phyloP scores from a whole-genome alignment of 92 coral and sea anemone species.

The Umimayanthus chanpuru region DNA sequence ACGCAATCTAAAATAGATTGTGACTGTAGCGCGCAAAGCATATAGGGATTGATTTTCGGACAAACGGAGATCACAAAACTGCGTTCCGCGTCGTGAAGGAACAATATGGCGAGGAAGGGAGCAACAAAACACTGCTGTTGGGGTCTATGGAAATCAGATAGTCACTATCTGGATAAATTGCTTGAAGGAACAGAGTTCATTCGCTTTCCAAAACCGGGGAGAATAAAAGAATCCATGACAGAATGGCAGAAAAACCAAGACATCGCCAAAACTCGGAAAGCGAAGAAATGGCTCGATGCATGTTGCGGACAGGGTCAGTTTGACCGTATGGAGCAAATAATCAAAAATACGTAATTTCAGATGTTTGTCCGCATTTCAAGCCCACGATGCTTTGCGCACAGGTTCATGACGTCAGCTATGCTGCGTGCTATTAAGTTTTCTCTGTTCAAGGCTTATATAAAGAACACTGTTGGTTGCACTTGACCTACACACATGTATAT shows the following conservation, averaged over 20 bases:
- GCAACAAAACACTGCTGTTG: conserved; percentile 2
- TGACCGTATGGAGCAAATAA: background rate
- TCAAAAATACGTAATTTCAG: background rate
- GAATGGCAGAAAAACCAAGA: conserved; percentile 4
- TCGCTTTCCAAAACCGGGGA: background rate
- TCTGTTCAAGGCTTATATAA: too few species aligned
- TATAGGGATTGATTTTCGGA: background rate
- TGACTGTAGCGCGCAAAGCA: background rate
- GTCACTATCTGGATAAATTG: background rate
- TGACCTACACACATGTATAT: background rate
- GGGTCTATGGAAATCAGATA: background rate
- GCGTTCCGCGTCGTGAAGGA: background rate
- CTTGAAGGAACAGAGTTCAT: background rate
- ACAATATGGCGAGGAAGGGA: background rate
- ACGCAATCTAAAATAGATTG: background rate
- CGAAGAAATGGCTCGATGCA: background rate
- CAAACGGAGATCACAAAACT: background rate
- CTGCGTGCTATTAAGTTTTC: too few species aligned
- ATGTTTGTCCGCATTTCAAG: conserved; percentile 1
- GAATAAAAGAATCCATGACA: background rate
- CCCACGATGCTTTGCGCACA: too few species aligned
- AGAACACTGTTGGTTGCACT: background rate
- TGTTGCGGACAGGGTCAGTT: background rate
- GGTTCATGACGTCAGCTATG: background rate
- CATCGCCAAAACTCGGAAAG: background rate